Evolutionary conservation across 2,888 invertebrate genomes (phyloP).

Genomic region (Ochropacha duplaris): DNA sequence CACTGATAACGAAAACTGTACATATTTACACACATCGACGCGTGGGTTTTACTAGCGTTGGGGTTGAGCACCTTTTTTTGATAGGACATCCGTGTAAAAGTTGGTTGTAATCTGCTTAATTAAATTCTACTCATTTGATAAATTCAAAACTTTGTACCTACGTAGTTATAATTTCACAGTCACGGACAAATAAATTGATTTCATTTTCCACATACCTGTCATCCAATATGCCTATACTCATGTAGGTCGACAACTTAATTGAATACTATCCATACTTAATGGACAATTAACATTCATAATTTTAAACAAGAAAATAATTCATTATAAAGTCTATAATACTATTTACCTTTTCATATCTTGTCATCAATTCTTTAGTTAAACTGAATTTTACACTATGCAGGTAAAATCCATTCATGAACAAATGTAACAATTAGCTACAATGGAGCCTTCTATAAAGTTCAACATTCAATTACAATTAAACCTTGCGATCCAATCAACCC

Average conservation of each 20-base stretch:
- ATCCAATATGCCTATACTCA: too few relatives aligned
- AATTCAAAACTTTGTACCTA: too few relatives aligned
- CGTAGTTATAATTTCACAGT: too few relatives aligned
- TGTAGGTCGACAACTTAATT: too few relatives aligned
- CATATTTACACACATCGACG: conserved; percentile 19
- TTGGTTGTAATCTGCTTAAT: not conserved
- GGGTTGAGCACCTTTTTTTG: conserved; percentile 16
- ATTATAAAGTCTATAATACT: not conserved
- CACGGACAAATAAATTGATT: too few relatives aligned
- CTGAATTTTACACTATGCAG: not conserved
- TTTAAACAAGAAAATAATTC: too few relatives aligned
- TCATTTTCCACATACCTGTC: too few relatives aligned
- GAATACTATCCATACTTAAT: too few relatives aligned
- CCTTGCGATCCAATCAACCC: conserved; percentile 8
- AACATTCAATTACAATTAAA: not conserved
- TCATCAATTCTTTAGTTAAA: too few relatives aligned
- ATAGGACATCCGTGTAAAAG: conserved; percentile 7
- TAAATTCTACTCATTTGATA: not conserved
- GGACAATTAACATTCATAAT: too few relatives aligned
- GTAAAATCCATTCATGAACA: not conserved
- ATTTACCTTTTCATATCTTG: not conserved
- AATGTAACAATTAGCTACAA: not conserved
- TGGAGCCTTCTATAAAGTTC: not conserved
- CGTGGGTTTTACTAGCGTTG: conserved; percentile 27
- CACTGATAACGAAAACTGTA: conserved; percentile 25